These are phyloP conservation scores for Ceratina calcarata DNA, from an alignment of 1,140 invertebrate genomes.

Conservation along the genomic window DNA sequence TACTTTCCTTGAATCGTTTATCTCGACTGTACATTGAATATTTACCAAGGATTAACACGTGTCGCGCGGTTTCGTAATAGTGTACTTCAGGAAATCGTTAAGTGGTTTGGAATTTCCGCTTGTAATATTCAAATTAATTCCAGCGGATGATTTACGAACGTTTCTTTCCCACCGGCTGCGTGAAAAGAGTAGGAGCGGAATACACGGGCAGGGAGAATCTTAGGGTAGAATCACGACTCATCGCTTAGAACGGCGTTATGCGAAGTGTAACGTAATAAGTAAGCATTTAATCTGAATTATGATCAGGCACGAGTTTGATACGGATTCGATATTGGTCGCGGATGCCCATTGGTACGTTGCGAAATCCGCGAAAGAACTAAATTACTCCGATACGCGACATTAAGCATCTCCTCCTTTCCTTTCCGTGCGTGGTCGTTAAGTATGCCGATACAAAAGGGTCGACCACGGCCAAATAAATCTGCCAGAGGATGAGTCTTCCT, in stretches of 20 bases:
- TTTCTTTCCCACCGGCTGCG: neutral
- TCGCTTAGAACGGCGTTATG: no score
- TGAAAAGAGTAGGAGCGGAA: neutral
- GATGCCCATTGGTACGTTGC: no score
- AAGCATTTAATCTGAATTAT: neutral
- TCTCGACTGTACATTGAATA: conserved; percentile 33
- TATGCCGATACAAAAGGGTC: conserved; percentile 45
- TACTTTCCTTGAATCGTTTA: conserved; percentile 10
- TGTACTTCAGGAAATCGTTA: conserved; percentile 44
- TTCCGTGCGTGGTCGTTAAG: conserved; percentile 7
- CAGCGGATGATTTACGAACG: neutral
- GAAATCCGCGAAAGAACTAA: conserved; percentile 12
- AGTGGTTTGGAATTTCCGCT: conserved; percentile 26
- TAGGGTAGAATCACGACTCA: no score
- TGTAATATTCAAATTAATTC: neutral
- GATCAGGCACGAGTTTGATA: neutral
- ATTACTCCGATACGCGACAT: conserved; percentile 25
- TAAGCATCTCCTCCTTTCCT: conserved; percentile 14
- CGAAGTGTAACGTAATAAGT: no score
- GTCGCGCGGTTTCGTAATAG: conserved; percentile 38
- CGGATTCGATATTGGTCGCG: neutral
- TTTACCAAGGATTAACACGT: conserved; percentile 48
- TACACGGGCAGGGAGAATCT: neutral
- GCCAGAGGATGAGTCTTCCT: conserved; percentile 5
- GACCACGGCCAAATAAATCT: conserved; percentile 35